Conservation (phyloP, 2,888 invertebrate species). For the Agriopis leucophaearia region DNA sequence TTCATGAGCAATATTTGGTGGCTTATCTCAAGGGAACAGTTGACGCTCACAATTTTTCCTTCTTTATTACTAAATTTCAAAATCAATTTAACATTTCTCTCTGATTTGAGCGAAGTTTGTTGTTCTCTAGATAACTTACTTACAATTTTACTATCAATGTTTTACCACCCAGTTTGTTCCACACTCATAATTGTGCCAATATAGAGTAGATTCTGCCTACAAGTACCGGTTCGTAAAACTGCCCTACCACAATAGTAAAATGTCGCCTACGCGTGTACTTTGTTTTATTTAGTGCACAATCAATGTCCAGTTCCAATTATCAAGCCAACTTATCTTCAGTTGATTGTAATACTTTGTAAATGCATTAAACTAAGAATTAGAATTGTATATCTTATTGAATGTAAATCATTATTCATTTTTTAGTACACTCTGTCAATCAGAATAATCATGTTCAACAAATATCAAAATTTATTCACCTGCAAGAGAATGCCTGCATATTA, state of each 20-base stretch:
- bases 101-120: neutral
- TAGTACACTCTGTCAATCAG: neutral
- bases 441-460: neutral
- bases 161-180: constrained; percentile 5
- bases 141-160: neutral
- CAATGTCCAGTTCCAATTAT: constrained; percentile 8
- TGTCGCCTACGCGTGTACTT: constrained; percentile 50
- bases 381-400: no score
- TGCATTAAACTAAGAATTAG: neutral
- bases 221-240: constrained; percentile 63
- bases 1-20: constrained; percentile 4
- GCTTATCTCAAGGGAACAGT: constrained; percentile 6
- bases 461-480: neutral
- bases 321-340: constrained; percentile 7
- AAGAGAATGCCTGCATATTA: constrained; percentile 1
- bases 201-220: constrained; percentile 3
- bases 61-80: no score
- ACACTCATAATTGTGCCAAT: constrained; percentile 9
- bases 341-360: neutral
- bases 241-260: constrained; percentile 67
- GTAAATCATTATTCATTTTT: neutral
- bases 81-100: neutral
- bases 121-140: neutral
- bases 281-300: constrained; percentile 42
- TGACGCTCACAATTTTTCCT: neutral